Conservation (phyloP, 1,140 invertebrate species). For the Pseudomyrmex concolor region DNA sequence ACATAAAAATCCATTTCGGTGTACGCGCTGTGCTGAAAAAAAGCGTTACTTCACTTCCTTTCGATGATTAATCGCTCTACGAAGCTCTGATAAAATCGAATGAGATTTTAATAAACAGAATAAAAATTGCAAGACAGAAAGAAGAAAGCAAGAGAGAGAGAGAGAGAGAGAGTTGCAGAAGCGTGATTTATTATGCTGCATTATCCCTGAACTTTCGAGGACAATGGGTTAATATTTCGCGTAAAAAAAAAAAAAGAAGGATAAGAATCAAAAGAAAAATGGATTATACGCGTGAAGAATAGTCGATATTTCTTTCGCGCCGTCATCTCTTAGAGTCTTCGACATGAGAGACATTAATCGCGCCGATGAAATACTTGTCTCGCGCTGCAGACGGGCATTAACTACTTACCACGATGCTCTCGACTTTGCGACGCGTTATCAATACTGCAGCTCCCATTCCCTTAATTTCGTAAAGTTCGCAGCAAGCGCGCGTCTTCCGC, state of each 20-base stretch:
- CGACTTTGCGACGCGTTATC: conserved; percentile 55
- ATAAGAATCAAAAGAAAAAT: conserved; percentile 14
- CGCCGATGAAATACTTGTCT: conserved; percentile 38
- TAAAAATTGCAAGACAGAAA: conserved; percentile 27
- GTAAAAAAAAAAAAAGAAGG: conserved; percentile 2
- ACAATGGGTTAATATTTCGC: conserved; percentile 66
- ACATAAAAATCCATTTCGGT: conserved; percentile 4
- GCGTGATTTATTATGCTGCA: conserved; percentile 67
- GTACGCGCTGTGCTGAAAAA: not conserved
- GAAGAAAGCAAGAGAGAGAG: not conserved
- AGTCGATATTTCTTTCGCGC: conserved; percentile 49
- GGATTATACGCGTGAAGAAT: conserved; percentile 49
- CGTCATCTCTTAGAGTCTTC: conserved; percentile 45
- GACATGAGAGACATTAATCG: conserved; percentile 53
- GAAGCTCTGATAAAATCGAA: conserved; percentile 30
- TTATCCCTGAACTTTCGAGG: conserved; percentile 25
- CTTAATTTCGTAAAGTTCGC: conserved; percentile 61
- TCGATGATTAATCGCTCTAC: conserved; percentile 62
- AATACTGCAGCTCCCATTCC: conserved; percentile 43
- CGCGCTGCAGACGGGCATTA: conserved; percentile 7
- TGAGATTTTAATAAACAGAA: conserved; percentile 56
- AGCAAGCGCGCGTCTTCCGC: conserved; percentile 32
- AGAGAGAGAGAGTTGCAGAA: conserved; percentile 29
- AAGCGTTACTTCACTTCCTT: conserved; percentile 17
- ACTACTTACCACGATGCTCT: conserved; percentile 24